Percentiles rank a stretch among this genome's conserved stretches.
phyloP scores from a whole-genome alignment of 2,113 vertebrate genomes.

The Glaucomys volans region DNA sequence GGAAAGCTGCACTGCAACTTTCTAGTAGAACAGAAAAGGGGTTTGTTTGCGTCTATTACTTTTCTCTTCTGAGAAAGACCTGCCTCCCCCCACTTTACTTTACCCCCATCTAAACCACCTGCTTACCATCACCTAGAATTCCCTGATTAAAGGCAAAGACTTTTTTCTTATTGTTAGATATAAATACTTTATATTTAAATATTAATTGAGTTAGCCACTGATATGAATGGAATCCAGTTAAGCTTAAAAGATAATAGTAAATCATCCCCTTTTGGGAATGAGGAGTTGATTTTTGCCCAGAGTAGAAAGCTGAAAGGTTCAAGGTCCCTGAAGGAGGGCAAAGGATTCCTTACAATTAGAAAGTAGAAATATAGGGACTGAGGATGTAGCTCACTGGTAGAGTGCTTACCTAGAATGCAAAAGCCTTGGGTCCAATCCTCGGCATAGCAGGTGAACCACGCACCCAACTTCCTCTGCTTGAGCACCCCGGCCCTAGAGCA shows the following conservation, averaged over 20 bases:
- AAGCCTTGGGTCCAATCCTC: neutral
- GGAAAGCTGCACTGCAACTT: neutral
- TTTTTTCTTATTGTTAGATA: neutral
- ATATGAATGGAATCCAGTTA: neutral
- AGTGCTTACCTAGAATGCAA: neutral
- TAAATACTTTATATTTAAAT: constrained; percentile 28
- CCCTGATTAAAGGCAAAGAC: neutral
- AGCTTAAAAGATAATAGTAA: neutral
- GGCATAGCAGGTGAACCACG: neutral
- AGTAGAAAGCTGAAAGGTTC: neutral
- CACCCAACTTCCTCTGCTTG: too few relatives aligned
- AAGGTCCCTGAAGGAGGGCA: neutral
- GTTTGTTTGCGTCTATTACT: neutral
- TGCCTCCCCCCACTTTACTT: neutral
- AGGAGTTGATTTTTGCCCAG: neutral
- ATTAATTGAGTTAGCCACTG: neutral
- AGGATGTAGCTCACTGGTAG: too few relatives aligned
- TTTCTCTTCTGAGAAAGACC: neutral
- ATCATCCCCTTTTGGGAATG: neutral
- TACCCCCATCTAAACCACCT: neutral
- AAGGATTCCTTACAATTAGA: neutral
- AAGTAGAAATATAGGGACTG: neutral
- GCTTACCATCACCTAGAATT: neutral
- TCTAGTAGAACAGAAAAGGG: neutral
- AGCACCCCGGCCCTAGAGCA: too few relatives aligned